Conservation (phyloP, 1,140 invertebrate genomes). For the Oryctes rhinoceros region DNA sequence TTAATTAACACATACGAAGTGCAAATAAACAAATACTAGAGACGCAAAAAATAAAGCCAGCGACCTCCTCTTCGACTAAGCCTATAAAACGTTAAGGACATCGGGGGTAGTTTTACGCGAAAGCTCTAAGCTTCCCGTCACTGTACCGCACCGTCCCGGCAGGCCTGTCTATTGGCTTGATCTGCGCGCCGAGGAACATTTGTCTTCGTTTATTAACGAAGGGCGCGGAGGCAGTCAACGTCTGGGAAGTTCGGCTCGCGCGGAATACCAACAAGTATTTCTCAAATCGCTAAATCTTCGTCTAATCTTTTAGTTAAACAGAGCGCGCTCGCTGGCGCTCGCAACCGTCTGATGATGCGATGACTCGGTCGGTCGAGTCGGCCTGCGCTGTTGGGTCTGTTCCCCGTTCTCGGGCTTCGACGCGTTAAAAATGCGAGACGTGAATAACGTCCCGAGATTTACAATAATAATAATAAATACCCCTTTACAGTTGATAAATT, state of each 20-base stretch:
- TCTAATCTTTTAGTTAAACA: conserved; percentile 46
- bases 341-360: not conserved
- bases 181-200: conserved; percentile 47
- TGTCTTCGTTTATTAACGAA: conserved; percentile 53
- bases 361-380: not conserved
- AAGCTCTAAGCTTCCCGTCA: not conserved
- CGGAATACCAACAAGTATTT: conserved; percentile 52
- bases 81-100: conserved; percentile 2
- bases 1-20: too few relatives aligned
- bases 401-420: too few relatives aligned
- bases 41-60: too few relatives aligned
- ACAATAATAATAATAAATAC: conserved; percentile 32
- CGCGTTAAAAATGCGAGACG: conserved; percentile 1
- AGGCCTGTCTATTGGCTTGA: conserved; percentile 46
- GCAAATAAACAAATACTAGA: too few relatives aligned
- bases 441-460: not conserved
- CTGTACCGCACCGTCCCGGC: not conserved
- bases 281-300: conserved; percentile 52
- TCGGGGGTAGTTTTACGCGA: conserved; percentile 1
- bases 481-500: conserved; percentile 10
- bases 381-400: too few relatives aligned
- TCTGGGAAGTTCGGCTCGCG: conserved; percentile 44
- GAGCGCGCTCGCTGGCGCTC: not conserved
- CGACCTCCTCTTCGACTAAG: not conserved
- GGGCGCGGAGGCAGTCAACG: conserved; percentile 42